Base-by-base conservation (phyloP, 2,797 vertebrate species). In the Enteromius treurensis region DNA sequence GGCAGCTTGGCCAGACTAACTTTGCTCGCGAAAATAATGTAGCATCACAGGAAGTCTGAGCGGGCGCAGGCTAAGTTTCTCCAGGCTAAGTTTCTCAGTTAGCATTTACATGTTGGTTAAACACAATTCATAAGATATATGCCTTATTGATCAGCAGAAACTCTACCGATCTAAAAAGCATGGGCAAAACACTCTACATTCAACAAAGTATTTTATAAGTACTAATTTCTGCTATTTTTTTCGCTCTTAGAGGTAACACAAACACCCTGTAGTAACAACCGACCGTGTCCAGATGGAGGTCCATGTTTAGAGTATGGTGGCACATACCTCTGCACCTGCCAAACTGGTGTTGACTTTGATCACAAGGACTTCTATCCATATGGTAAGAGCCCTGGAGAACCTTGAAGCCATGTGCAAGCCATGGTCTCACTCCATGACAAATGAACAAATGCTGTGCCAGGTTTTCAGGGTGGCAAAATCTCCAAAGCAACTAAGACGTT, bases 241-340 rank as follows among this genome's bases (percentile, higher is more conserved):
- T 45, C 3, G 49, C 21, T 53, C 23, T 34, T 90, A 99, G 98
- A 98, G 91, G 96, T 99, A 88, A 98, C 97, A 26, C 95, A 97
- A 86, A 97, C 95, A 0, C 97, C 97, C 0, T 99, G 98, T 94
- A 98, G 95, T 78, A 87, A 96, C 95, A 97, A 95, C 92, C 95
- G 96, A 0, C 95, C 96, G 26, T 99, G 97, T 87, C 97, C 98
- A 0, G 96, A 97, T 0, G 97, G 98, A 0, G 96, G 97, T 21
- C 96, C 97, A 2, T 99, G 98, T 91, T 93, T 98, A 95, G 98
- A 99, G 88, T 97, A 98, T 0, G 95, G 96, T 0, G 97, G 98
- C 58, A 94, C 96, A 76, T 98, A 98, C 91, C 95, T 98, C 53
- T 99, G 98, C 0, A 97, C 98, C 51, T 99, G 97, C 91, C 97